Evolutionary conservation across 2,888 invertebrate genomes (phyloP), one percentile per base, ranked within the genome.

Genomic region (Digitonthophagus gazella): DNA sequence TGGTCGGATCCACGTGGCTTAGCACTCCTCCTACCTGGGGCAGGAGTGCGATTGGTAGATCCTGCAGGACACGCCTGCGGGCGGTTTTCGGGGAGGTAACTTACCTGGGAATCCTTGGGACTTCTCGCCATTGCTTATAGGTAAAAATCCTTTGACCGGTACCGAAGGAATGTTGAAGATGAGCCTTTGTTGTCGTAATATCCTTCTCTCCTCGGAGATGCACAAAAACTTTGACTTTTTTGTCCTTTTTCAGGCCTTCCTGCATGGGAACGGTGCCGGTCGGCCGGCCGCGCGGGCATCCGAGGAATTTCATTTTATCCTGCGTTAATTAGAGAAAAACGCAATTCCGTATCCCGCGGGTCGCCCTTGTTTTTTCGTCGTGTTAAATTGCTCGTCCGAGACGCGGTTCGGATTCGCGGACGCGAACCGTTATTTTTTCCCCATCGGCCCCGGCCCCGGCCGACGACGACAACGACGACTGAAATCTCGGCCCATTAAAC

Each of bases 1-100:
- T 79, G 80, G 79, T 80, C 80, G 77, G 75, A 75, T 73, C 75
- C 80, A 80, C 81, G 80, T 80, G 80, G 75, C 77, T 69, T 68
- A 69, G 67, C 68, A 74, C 77, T 75, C 78, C 78, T 70, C 79
- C 78, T 76, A 61, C 18, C 61, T 18, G 61, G 19, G n/a, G 18
- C 72, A 56, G 70, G 55, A 56, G 56, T 66, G 64, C 71, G 58
- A 55, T 71, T 61, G 71, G 20, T 11, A 44, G 28, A 18, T 18
- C 61, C 61, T 18, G 2, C 61, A 18, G 61, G 61, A 61, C 19
- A 15, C 16, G 58, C 58, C 58, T 58, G 18, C 18, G n/a, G 61
- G 28, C 28, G 28, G 28, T 44, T 44, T 44, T 44, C 6, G 6
- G 28, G 28, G 28, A 44, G 28, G 6, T 44, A 8, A 44, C 28